Evolutionary conservation across 2,888 invertebrate species (phyloP).

Genomic region (Chromoteleia sp.): DNA sequence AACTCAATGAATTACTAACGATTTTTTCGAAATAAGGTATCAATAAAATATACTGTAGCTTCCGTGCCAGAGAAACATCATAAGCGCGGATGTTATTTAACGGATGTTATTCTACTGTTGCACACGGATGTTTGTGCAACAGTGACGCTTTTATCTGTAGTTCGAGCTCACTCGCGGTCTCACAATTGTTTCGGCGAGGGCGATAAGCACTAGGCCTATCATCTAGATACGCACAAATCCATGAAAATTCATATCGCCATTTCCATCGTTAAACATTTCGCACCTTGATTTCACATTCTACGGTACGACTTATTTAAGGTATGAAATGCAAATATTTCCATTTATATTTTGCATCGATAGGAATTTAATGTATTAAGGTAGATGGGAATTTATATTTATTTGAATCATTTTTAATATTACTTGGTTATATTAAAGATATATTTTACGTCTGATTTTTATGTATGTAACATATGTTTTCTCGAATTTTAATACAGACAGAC

Average conservation of each 20-base stretch:
- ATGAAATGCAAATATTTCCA: conserved; percentile 10
- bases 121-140: conserved; percentile 34
- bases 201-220: conserved; percentile 48
- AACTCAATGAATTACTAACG: no score
- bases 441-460: no score
- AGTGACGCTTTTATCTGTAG: conserved; percentile 65
- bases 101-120: conserved; percentile 68
- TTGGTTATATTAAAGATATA: no score
- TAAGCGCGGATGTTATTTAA: not conserved
- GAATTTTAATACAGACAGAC: no score
- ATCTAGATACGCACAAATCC: conserved; percentile 69
- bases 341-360: no score
- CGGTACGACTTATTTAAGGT: conserved; percentile 11
- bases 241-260: conserved; percentile 76
- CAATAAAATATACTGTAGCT: not conserved
- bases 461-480: no score
- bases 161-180: conserved; percentile 66
- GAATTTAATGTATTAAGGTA: no score
- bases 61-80: not conserved
- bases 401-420: no score
- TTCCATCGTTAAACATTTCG: conserved; percentile 79
- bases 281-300: conserved; percentile 67
- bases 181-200: conserved; percentile 30
- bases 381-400: no score
- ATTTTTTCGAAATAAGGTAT: no score